Evolutionary conservation across 2,888 invertebrate species (phyloP).

Genomic region (Eristalis tenax): DNA sequence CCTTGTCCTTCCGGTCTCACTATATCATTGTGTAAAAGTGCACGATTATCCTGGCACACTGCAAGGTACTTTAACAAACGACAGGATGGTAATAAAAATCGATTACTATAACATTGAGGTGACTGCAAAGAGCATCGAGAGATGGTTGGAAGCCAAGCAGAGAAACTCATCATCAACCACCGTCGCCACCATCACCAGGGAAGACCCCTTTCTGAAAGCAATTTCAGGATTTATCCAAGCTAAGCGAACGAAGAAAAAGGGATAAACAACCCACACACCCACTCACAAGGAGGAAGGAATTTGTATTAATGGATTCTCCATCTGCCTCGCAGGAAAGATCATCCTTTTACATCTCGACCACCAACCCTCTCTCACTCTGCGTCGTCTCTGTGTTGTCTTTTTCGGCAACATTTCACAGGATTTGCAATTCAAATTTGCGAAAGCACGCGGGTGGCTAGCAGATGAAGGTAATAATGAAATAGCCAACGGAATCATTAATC

Average conservation of each 20-base stretch:
- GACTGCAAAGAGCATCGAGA: slow-evolving; percentile 6
- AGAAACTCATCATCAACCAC: slow-evolving; percentile 47
- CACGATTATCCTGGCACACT: slow-evolving; percentile 48
- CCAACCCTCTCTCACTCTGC: not conserved
- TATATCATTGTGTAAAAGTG: slow-evolving; percentile 53
- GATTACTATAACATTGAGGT: slow-evolving; percentile 63
- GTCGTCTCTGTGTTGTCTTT: not conserved
- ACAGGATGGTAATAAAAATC: slow-evolving; percentile 65
- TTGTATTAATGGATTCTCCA: slow-evolving; percentile 57
- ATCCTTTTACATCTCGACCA: slow-evolving; percentile 13
- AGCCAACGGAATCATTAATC: slow-evolving; percentile 59
- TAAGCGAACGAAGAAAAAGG: slow-evolving; percentile 26
- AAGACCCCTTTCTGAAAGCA: slow-evolving; percentile 28
- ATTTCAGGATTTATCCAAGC: slow-evolving; percentile 49
- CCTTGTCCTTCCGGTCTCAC: not conserved
- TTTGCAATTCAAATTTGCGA: slow-evolving; percentile 58
- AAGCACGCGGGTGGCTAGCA: not conserved
- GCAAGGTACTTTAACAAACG: slow-evolving; percentile 20
- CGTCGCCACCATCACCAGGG: not conserved
- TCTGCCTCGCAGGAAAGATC: slow-evolving; percentile 31
- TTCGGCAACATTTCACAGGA: slow-evolving; percentile 21
- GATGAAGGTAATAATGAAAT: slow-evolving; percentile 53
- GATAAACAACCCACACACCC: slow-evolving; percentile 23
- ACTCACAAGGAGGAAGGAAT: slow-evolving; percentile 12
- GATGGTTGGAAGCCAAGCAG: slow-evolving; percentile 8